These are phyloP conservation scores for Pristionchus entomophagus DNA, from an alignment of 2,888 invertebrate species.

Conservation along the genomic window DNA sequence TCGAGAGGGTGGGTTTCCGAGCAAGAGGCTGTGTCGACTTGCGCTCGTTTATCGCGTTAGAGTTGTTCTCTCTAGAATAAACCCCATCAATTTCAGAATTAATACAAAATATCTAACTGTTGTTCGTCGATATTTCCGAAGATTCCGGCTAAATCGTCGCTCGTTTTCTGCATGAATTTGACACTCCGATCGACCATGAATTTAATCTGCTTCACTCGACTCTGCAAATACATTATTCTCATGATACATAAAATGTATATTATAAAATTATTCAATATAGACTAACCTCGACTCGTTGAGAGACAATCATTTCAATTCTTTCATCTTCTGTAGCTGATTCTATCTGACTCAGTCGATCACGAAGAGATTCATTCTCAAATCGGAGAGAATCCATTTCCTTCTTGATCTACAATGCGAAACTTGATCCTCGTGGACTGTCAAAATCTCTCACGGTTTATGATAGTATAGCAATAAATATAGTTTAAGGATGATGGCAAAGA, in stretches of 20 bases:
- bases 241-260: neutral
- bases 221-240: neutral
- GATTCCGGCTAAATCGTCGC: neutral
- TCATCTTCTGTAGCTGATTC: slow-evolving; percentile 41
- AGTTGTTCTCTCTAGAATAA: neutral
- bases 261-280: neutral
- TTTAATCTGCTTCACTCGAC: slow-evolving; percentile 24
- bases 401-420: neutral
- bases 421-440: neutral
- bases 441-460: neutral
- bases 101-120: neutral
- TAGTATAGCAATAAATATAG: too few species aligned
- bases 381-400: slow-evolving; percentile 45
- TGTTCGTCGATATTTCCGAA: neutral
- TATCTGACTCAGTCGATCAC: slow-evolving; percentile 33
- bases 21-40: neutral
- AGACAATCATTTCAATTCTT: slow-evolving; percentile 44
- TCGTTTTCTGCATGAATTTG: slow-evolving; percentile 23
- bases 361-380: slow-evolving; percentile 32
- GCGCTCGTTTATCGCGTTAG: neutral
- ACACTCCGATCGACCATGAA: slow-evolving; percentile 26
- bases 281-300: slow-evolving; percentile 40
- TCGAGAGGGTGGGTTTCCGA: neutral
- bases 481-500: too few species aligned
- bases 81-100: neutral